Percentiles rank a stretch among this genome's conserved stretches.
phyloP scores from a whole-genome alignment of 1,140 invertebrate genomes.

The Drosophila asahinai region DNA sequence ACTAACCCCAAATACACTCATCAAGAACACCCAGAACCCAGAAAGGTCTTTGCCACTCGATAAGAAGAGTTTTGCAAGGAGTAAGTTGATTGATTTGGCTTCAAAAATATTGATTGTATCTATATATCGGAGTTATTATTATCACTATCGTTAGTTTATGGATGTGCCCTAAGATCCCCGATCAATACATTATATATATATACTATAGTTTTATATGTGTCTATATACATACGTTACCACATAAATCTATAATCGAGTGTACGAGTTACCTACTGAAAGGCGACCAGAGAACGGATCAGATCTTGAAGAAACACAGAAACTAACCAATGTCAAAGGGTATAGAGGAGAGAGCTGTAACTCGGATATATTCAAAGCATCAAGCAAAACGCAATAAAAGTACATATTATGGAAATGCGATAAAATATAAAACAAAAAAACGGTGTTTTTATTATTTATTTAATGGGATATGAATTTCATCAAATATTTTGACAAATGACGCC shows the following conservation, averaged over 20 bases:
- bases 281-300: constrained; percentile 18
- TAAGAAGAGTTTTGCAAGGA: constrained; percentile 2
- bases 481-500: too few species aligned
- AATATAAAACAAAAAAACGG: constrained; percentile 5
- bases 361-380: constrained; percentile 47
- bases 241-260: constrained; percentile 46
- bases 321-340: constrained; percentile 56
- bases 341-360: constrained; percentile 38
- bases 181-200: constrained; percentile 51
- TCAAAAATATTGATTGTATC: constrained; percentile 25
- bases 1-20: constrained; percentile 74
- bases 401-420: constrained; percentile 49
- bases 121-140: constrained; percentile 35
- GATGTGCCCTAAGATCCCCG: constrained; percentile 63
- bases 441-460: not conserved
- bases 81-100: constrained; percentile 30
- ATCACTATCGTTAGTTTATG: constrained; percentile 46
- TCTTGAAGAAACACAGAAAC: constrained; percentile 45
- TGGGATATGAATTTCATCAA: not conserved
- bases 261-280: constrained; percentile 29
- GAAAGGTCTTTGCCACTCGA: constrained; percentile 13
- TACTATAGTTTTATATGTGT: constrained; percentile 72
- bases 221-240: constrained; percentile 56
- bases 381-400: constrained; percentile 50
- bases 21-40: constrained; percentile 10